These are phyloP conservation scores for Amphibalanus amphitrite DNA, from an alignment of 1,140 invertebrate genomes.

Conservation along the genomic window DNA sequence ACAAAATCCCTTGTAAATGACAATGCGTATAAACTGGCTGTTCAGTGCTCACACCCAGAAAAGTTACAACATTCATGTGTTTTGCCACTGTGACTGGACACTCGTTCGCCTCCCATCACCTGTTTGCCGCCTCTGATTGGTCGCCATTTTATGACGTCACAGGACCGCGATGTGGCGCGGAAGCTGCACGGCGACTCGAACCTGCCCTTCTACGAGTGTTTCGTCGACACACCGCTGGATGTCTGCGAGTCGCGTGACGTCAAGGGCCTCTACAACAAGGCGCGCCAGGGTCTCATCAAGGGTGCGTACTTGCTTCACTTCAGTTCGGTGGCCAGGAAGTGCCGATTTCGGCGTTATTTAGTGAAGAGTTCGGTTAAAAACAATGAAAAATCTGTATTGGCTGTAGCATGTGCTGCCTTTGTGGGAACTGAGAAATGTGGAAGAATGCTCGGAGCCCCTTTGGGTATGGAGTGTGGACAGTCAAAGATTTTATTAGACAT, in stretches of 20 bases:
- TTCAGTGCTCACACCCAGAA: too few relatives aligned
- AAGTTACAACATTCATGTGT: too few relatives aligned
- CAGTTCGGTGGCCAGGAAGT: neutral
- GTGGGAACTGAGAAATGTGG: neutral
- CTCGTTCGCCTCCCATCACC: too few relatives aligned
- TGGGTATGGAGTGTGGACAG: too few relatives aligned
- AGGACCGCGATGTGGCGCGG: slow-evolving; percentile 73
- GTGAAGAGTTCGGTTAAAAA: too few relatives aligned
- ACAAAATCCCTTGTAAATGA: too few relatives aligned
- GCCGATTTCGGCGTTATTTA: too few relatives aligned
- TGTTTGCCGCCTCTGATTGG: neutral
- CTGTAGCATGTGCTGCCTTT: neutral
- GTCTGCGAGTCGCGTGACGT: slow-evolving; percentile 90
- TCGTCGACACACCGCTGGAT: slow-evolving; percentile 82
- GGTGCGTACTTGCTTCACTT: slow-evolving; percentile 27
- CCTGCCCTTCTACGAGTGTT: slow-evolving; percentile 90
- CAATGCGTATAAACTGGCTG: too few relatives aligned
- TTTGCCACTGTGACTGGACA: too few relatives aligned
- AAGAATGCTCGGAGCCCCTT: too few relatives aligned
- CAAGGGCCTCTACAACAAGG: slow-evolving; percentile 97
- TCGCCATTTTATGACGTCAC: slow-evolving; percentile 12
- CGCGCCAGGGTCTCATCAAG: slow-evolving; percentile 78
- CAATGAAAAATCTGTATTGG: slow-evolving; percentile 7
- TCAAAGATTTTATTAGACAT: too few relatives aligned
- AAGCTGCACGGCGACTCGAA: slow-evolving; percentile 70